Conservation (phyloP, 64 coral and sea anemone species). For the Montipora sp. region DNA sequence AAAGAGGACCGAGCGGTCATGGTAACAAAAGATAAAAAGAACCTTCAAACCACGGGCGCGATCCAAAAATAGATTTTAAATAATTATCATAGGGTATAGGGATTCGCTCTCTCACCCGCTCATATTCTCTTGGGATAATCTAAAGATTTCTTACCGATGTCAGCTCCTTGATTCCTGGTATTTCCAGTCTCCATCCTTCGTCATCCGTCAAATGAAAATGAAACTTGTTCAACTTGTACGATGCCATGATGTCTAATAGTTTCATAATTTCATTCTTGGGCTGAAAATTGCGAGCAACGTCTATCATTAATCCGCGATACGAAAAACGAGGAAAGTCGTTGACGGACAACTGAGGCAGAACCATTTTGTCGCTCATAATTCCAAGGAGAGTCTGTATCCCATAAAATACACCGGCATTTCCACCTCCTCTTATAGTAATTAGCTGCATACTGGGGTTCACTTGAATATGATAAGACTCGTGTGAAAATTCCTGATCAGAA, state of each 20-base stretch:
- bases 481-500: not conserved
- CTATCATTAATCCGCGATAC: conserved; percentile 66
- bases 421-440: conserved; percentile 48
- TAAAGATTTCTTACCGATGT: not conserved
- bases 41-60: no score
- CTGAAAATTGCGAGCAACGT: conserved; percentile 59
- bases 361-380: conserved; percentile 26
- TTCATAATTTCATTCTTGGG: conserved; percentile 52
- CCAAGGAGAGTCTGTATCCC: conserved; percentile 63
- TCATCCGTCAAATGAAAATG: conserved; percentile 71
- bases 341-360: conserved; percentile 51
- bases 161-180: conserved; percentile 53
- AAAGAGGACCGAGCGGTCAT: no score
- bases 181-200: conserved; percentile 67
- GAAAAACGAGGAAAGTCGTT: conserved; percentile 60
- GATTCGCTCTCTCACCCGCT: no score
- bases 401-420: conserved; percentile 68
- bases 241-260: conserved; percentile 50
- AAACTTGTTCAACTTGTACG: conserved; percentile 63
- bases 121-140: no score
- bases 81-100: not conserved
- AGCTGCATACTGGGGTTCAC: conserved; percentile 29
- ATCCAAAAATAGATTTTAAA: not conserved
- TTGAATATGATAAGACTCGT: conserved; percentile 44
- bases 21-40: no score